A percentile compares a stretch with the other conserved stretches of the same genome.
phyloP scores from a whole-genome alignment of 2,113 vertebrate species.

The Copsychus sechellarum region DNA sequence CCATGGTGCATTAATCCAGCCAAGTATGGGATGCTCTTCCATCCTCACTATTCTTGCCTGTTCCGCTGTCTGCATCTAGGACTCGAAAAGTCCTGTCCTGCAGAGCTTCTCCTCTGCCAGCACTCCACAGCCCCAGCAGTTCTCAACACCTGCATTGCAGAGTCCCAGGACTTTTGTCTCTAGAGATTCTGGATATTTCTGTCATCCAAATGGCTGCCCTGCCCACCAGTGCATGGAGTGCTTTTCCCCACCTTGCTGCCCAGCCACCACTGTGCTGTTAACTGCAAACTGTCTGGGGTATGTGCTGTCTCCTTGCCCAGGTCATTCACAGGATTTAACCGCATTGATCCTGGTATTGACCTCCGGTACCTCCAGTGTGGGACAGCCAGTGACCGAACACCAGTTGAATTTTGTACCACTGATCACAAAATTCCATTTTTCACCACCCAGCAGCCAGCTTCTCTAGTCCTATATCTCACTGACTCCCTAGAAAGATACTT shows the following conservation, averaged over 20 bases:
- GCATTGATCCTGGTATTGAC: background rate
- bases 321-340: background rate
- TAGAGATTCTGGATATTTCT: background rate
- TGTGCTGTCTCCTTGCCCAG: background rate
- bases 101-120: background rate
- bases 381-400: background rate
- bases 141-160: background rate
- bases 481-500: background rate
- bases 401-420: background rate
- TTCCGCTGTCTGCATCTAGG: background rate
- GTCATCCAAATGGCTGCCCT: background rate
- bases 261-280: background rate
- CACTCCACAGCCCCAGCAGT: background rate
- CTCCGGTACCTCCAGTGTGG: background rate
- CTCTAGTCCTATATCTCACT: background rate
- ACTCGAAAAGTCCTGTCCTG: background rate
- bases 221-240: background rate
- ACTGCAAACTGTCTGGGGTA: background rate
- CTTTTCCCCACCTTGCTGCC: rapidly evolving
- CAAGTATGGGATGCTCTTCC: background rate
- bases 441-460: background rate
- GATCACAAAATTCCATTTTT: background rate
- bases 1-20: background rate
- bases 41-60: background rate
- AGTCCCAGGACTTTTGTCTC: background rate